Percentiles rank a stretch among this genome's conserved stretches.
Conservation (phyloP, 2,113 vertebrate genomes). For the Apeltes quadracus region DNA sequence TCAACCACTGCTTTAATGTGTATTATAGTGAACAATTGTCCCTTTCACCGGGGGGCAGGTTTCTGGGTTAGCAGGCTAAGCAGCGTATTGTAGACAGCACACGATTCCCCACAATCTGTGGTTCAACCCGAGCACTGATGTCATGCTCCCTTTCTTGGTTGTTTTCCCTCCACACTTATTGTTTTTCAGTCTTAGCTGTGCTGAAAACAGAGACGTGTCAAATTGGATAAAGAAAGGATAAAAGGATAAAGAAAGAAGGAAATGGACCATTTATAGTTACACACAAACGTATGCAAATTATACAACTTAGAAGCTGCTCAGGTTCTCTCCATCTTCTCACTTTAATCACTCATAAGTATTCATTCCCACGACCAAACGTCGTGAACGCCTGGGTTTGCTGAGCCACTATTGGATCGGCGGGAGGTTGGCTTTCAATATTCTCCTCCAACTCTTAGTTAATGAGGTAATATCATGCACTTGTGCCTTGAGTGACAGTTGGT, state of each 20-base stretch:
- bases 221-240: background rate
- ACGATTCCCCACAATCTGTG: background rate
- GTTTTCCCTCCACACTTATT: background rate
- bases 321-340: slow-evolving; percentile 12
- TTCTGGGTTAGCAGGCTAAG: background rate
- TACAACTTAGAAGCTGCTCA: background rate
- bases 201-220: background rate
- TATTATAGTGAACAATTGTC: background rate
- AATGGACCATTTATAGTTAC: background rate
- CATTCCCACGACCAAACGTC: background rate
- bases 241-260: background rate
- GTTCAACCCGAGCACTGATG: background rate
- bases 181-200: background rate
- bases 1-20: background rate
- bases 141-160: background rate
- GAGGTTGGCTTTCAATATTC: slow-evolving; percentile 55
- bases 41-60: background rate
- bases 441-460: slow-evolving; percentile 13
- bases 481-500: slow-evolving; percentile 38
- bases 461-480: slow-evolving; percentile 40
- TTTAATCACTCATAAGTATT: slow-evolving; percentile 13
- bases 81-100: background rate
- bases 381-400: slow-evolving; percentile 27
- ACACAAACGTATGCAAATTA: background rate
- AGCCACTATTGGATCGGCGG: slow-evolving; percentile 29